Conservation (phyloP, 1,140 invertebrate species). For the Apis cerana region DNA sequence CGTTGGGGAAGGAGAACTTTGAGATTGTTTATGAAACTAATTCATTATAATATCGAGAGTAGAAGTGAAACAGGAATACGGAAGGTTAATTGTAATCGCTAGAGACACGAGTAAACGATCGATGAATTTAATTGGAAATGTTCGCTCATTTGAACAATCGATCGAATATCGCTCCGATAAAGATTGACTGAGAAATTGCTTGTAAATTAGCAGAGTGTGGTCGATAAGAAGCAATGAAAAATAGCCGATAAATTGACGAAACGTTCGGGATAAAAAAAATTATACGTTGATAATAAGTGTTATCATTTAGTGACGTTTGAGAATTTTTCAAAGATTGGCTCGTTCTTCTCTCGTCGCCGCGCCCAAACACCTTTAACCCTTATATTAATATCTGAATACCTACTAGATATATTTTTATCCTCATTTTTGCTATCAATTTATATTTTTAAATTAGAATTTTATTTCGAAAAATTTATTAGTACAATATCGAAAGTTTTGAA, state of each 20-base stretch:
- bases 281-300: not conserved
- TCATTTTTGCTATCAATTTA: too few relatives aligned
- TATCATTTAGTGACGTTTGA: not conserved
- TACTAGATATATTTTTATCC: too few relatives aligned
- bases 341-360: too few relatives aligned
- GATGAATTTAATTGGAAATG: not conserved
- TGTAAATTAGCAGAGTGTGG: not conserved
- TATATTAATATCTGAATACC: too few relatives aligned
- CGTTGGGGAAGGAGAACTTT: not conserved
- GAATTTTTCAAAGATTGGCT: not conserved
- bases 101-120: too few relatives aligned
- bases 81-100: not conserved
- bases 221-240: slow-evolving; percentile 5
- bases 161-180: not conserved
- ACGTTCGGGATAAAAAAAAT: not conserved
- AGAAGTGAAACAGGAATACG: not conserved
- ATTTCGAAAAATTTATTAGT: too few relatives aligned
- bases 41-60: not conserved
- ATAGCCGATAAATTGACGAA: slow-evolving; percentile 15
- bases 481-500: too few relatives aligned
- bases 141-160: not conserved
- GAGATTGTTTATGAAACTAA: not conserved
- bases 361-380: too few relatives aligned
- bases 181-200: not conserved
- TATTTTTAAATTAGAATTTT: too few relatives aligned